A percentile compares a stretch with the other conserved stretches of the same genome.
Evolutionary conservation across 1,140 invertebrate species (phyloP).

Genomic region (Camponotus vicinus): DNA sequence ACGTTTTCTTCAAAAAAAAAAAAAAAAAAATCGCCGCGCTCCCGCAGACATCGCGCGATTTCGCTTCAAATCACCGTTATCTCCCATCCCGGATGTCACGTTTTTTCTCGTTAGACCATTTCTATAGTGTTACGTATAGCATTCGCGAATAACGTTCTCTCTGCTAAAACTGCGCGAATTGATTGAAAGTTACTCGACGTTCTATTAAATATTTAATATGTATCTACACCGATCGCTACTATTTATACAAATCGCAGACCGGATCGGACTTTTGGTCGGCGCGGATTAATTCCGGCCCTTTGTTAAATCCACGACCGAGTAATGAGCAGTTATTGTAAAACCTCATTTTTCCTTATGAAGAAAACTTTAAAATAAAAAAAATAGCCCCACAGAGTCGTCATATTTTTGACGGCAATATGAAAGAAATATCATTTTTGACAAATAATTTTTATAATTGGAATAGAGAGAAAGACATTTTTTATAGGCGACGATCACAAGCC

Average conservation of each 20-base stretch:
- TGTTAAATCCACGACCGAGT: neutral
- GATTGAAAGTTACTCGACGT: conserved; percentile 39
- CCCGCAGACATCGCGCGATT: conserved; percentile 43
- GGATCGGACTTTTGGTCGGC: neutral
- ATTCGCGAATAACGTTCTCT: conserved; percentile 8
- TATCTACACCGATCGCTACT: conserved; percentile 84
- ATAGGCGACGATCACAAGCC: neutral
- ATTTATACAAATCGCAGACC: conserved; percentile 79
- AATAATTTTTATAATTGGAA: conserved; percentile 5
- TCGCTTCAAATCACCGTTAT: conserved; percentile 40
- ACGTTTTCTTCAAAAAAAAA: neutral
- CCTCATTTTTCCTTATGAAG: neutral
- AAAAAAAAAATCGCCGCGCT: neutral
- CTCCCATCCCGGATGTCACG: conserved; percentile 32
- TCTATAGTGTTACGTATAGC: conserved; percentile 36
- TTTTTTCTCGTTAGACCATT: conserved; percentile 41
- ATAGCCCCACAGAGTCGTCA: no score
- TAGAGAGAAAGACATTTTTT: neutral
- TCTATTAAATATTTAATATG: conserved; percentile 68
- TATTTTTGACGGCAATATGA: neutral
- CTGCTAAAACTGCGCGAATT: conserved; percentile 16
- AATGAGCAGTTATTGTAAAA: neutral
- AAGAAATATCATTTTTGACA: conserved; percentile 1
- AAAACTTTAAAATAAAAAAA: neutral
- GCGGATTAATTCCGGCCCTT: neutral